Conservation (phyloP, 1,140 invertebrate genomes). For the Zaprionus taronus region DNA sequence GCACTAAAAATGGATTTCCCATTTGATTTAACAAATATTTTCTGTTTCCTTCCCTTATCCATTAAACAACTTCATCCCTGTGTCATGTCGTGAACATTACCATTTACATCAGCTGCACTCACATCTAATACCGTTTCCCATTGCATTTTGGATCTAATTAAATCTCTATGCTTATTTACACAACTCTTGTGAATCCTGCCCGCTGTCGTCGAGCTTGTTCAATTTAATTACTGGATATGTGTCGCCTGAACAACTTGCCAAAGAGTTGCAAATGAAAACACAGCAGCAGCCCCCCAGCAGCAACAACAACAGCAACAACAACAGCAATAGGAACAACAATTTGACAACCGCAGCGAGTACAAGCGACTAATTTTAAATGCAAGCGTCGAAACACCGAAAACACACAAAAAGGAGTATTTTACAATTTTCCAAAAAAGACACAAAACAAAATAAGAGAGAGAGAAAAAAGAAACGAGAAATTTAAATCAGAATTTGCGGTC, state of each 20-base stretch:
- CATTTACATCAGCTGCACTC: conserved; percentile 1
- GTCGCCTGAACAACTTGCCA: neutral
- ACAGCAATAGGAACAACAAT: conserved; percentile 45
- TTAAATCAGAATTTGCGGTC: conserved; percentile 75
- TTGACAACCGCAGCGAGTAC: conserved; percentile 70
- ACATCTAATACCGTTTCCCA: neutral
- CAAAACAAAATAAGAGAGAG: neutral
- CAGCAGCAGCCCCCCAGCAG: conserved; percentile 37
- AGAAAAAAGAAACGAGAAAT: conserved; percentile 46
- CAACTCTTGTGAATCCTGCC: conserved; percentile 39
- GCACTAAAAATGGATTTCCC: no score
- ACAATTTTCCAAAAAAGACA: conserved; percentile 50
- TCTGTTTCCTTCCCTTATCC: no score
- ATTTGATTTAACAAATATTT: no score
- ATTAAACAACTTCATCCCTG: no score
- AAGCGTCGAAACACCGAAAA: conserved; percentile 39
- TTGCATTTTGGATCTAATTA: conserved; percentile 42
- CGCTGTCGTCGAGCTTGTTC: conserved; percentile 44
- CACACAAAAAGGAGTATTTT: conserved; percentile 57
- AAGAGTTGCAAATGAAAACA: conserved; percentile 13
- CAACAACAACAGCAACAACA: conserved; percentile 10
- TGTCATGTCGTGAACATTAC: no score
- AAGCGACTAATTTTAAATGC: conserved; percentile 78
- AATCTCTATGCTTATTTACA: conserved; percentile 33
- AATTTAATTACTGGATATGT: conserved; percentile 27